A percentile compares a stretch with the other conserved stretches of the same genome.
Conservation (phyloP, 2,113 vertebrate species). For the Tauraco erythrolophus region DNA sequence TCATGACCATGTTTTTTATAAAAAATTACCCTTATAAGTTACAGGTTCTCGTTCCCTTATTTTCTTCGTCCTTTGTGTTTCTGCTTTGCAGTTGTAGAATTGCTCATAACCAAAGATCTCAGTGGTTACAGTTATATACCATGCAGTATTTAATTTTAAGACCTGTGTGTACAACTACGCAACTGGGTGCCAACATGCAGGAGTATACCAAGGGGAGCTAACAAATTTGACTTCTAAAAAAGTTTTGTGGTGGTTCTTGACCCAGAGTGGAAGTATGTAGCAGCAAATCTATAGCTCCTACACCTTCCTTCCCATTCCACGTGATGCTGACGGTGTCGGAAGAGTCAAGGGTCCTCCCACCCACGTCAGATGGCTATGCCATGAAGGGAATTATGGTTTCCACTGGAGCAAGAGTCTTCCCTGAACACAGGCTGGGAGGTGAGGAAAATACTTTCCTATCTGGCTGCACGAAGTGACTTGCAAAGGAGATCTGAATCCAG, state of each 20-base stretch:
- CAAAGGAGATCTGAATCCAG: background rate
- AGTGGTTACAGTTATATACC: background rate
- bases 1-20: background rate
- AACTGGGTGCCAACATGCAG: background rate
- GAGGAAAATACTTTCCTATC: background rate
- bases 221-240: background rate
- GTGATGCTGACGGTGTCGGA: background rate
- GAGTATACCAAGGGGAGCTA: no score
- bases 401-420: background rate
- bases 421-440: background rate
- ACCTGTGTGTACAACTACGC: background rate
- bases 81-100: background rate
- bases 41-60: background rate
- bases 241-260: background rate
- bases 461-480: background rate
- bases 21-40: background rate
- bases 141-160: background rate
- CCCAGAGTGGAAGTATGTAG: background rate
- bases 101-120: background rate
- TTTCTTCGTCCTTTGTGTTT: background rate
- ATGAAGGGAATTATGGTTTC: background rate
- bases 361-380: background rate
- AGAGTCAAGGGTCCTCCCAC: background rate
- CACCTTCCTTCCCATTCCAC: background rate
- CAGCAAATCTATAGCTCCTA: background rate